Evolutionary conservation across 2,113 vertebrate genomes (phyloP).

Genomic region (Xyliphius kryptos): DNA sequence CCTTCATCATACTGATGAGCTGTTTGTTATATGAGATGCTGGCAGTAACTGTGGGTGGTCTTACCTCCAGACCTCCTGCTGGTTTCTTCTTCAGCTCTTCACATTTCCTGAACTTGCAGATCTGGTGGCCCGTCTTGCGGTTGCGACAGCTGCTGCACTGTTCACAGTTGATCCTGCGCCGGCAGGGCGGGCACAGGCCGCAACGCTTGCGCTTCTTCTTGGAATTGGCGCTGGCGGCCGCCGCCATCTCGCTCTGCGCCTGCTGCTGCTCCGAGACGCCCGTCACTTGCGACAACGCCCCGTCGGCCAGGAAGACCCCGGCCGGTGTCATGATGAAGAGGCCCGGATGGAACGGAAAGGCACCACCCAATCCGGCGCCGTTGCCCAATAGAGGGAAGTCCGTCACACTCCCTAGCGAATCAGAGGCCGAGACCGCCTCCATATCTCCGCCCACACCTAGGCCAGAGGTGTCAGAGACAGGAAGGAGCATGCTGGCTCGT

Average conservation of each 20-base stretch:
- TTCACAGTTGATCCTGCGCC: constrained; percentile 96
- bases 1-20: neutral
- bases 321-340: constrained; percentile 92
- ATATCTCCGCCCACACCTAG: constrained; percentile 72
- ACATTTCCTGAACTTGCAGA: constrained; percentile 99
- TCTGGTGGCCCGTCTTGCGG: constrained; percentile 99
- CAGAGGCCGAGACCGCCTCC: constrained; percentile 78
- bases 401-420: constrained; percentile 82
- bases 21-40: neutral
- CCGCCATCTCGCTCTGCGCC: constrained; percentile 89
- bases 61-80: constrained; percentile 63
- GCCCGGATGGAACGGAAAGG: constrained; percentile 94
- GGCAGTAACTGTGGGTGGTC: constrained; percentile 23
- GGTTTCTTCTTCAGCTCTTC: constrained; percentile 99
- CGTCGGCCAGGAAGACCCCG: constrained; percentile 87
- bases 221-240: constrained; percentile 79
- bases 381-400: constrained; percentile 84
- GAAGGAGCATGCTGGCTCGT: constrained; percentile 85
- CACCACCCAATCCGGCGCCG: constrained; percentile 52
- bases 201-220: constrained; percentile 97
- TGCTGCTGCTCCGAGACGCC: constrained; percentile 76
- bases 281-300: constrained; percentile 71
- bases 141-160: constrained; percentile 99
- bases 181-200: constrained; percentile 94
- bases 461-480: constrained; percentile 50